phyloP scores from a whole-genome alignment of 2,113 vertebrate genomes.

The Xenopus tropicalis region UCB_Xtro_10.0 CM004445.2:85761001-85761500 shows the following conservation, averaged over 20 bases:
- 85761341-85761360: slow-evolving; percentile 62
- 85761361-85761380: slow-evolving; percentile 50
- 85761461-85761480: too few relatives aligned
- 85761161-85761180: slow-evolving; percentile 8
- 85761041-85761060: too few relatives aligned
- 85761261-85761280: slow-evolving; percentile 46
- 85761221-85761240: slow-evolving; percentile 39
- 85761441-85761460: slow-evolving; percentile 15
- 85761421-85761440: not conserved
- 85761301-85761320: slow-evolving; percentile 54
- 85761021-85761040: too few relatives aligned
- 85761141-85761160: slow-evolving; percentile 4
- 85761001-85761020: too few relatives aligned
- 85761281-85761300: slow-evolving; percentile 51
- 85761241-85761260: slow-evolving; percentile 34
- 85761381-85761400: slow-evolving; percentile 22
- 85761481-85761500: too few relatives aligned
- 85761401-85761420: slow-evolving; percentile 25
- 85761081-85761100: not conserved
- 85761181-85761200: slow-evolving; percentile 13
- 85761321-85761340: slow-evolving; percentile 65
- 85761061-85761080: not conserved
- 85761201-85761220: slow-evolving; percentile 11
- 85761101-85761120: accelerated
- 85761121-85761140: not conserved